Percentiles rank a stretch among this genome's conserved stretches.
These are phyloP conservation scores for Alligator mississippiensis DNA, from an alignment of 2,113 vertebrate species.

Conservation along the genomic window DNA sequence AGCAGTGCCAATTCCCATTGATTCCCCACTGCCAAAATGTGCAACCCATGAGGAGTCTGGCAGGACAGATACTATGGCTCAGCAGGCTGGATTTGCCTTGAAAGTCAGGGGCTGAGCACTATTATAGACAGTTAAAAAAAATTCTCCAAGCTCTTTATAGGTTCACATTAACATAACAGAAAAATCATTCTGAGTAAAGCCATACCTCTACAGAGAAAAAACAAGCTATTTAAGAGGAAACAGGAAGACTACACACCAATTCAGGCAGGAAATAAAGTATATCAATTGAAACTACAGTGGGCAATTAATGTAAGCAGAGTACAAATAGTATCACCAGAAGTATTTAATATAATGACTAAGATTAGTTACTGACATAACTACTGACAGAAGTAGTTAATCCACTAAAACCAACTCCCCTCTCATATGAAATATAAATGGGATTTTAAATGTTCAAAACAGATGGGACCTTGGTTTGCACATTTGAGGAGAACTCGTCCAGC, in stretches of 20 bases:
- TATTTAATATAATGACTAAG: not conserved
- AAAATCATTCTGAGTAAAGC: not conserved
- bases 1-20: too few species aligned
- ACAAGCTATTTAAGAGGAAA: slow-evolving; percentile 4
- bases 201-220: not conserved
- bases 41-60: too few species aligned
- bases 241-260: not conserved
- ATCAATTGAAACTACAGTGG: slow-evolving; percentile 33
- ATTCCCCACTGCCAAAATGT: too few species aligned
- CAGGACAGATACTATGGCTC: too few species aligned
- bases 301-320: not conserved
- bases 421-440: not conserved
- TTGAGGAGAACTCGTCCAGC: not conserved
- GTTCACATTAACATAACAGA: not conserved
- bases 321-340: not conserved
- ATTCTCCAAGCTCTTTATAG: too few species aligned
- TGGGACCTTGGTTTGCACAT: not conserved
- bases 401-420: slow-evolving; percentile 26
- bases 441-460: not conserved
- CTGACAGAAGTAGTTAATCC: not conserved
- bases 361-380: slow-evolving; percentile 17
- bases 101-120: too few species aligned
- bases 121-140: not conserved
- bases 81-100: too few species aligned
- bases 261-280: not conserved